These are phyloP conservation scores for Aurelia sp. DNA, from an alignment of 30 jellyfish, hydroid and myxozoan species.

Conservation along the genomic window DNA sequence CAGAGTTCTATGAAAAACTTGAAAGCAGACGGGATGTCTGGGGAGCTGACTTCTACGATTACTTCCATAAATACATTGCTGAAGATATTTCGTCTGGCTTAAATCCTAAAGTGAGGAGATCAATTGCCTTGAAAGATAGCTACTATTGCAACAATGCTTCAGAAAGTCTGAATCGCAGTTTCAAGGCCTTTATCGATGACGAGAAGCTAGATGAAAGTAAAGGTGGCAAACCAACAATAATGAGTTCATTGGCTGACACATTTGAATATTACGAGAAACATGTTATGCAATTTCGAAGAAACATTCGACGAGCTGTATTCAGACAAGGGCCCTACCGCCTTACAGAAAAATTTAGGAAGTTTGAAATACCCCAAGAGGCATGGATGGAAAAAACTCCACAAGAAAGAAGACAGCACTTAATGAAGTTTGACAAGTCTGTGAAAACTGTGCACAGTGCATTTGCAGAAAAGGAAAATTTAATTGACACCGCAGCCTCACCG, in stretches of 20 bases:
- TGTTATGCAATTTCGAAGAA: conserved; percentile 1
- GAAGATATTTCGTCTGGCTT: conserved; percentile 1
- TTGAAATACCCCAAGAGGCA: background rate
- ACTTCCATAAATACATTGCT: background rate
- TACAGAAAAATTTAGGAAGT: background rate
- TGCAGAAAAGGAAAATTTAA: background rate
- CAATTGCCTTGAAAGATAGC: background rate
- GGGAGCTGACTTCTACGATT: conserved; percentile 1
- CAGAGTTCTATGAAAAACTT: background rate
- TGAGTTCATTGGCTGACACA: conserved; percentile 13
- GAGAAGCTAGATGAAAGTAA: conserved; percentile 7
- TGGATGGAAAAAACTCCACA: conserved; percentile 11
- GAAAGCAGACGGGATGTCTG: conserved; percentile 10
- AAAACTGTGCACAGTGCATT: conserved; percentile 6
- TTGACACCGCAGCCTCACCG: background rate
- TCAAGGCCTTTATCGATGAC: background rate
- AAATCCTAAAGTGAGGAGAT: conserved; percentile 9
- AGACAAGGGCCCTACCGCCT: conserved; percentile 18
- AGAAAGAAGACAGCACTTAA: conserved; percentile 4
- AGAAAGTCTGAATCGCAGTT: conserved; percentile 7
- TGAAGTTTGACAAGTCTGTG: conserved; percentile 7
- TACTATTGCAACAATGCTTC: background rate
- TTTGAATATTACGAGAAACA: conserved; percentile 4
- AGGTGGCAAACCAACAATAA: background rate
- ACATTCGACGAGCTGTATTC: conserved; percentile 13